These are phyloP conservation scores for Ivindomyrus marchei DNA, from an alignment of 2,113 vertebrate species.

Conservation along the genomic window DNA sequence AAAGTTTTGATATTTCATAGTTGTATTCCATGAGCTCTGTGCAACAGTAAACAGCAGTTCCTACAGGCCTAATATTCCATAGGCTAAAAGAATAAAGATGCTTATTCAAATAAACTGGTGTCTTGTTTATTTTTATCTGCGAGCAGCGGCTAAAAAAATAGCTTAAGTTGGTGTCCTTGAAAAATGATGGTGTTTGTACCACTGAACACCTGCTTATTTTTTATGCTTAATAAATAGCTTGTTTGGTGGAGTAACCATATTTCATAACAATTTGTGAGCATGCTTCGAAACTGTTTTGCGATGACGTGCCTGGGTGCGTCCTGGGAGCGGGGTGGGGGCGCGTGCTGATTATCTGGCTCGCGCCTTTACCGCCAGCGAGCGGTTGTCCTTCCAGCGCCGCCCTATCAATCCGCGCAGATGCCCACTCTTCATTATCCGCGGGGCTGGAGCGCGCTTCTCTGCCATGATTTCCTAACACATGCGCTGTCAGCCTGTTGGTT, in stretches of 20 bases:
- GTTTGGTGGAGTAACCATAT: background rate
- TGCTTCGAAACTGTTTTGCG: background rate
- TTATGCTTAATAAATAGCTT: background rate
- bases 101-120: background rate
- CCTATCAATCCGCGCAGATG: conserved; percentile 9
- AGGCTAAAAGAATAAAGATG: background rate
- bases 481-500: conserved; percentile 7
- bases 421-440: conserved; percentile 14
- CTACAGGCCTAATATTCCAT: background rate
- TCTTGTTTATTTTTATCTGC: background rate
- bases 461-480: conserved; percentile 3
- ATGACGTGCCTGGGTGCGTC: background rate
- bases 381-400: background rate
- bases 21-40: background rate
- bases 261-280: background rate
- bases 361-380: background rate
- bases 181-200: background rate
- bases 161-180: background rate
- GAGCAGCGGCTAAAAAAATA: background rate
- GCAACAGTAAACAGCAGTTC: background rate
- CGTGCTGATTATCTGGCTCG: conserved; percentile 4
- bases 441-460: background rate
- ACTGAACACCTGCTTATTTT: background rate
- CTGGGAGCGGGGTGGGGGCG: background rate
- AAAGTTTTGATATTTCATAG: background rate